Conservation (phyloP, 2,797 vertebrate species). For the Zonotrichia albicollis region DNA sequence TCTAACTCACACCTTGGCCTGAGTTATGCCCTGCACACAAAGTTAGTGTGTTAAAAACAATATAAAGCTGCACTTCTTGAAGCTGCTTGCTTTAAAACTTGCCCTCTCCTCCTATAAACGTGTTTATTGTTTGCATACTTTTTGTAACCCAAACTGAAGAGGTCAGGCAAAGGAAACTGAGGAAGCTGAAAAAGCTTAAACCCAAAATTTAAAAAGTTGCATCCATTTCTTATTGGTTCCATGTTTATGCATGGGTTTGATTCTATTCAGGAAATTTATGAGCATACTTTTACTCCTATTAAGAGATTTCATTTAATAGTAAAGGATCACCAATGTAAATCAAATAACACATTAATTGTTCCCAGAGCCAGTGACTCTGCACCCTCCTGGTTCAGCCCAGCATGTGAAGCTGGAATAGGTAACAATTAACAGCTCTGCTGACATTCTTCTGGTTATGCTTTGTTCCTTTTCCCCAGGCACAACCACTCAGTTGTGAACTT, state of each 20-base stretch:
- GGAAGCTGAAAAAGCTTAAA: not conserved
- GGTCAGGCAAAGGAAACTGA: not conserved
- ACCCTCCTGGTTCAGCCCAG: not conserved
- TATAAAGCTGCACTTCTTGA: not conserved
- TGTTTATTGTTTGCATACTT: not conserved
- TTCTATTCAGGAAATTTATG: not conserved
- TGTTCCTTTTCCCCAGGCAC: not conserved
- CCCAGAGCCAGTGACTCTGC: not conserved
- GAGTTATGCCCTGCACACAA: not conserved
- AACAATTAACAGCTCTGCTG: not conserved
- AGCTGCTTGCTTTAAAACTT: not conserved
- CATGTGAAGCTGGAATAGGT: not conserved
- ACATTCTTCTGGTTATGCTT: not conserved
- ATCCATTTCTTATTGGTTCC: not conserved
- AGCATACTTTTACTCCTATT: not conserved
- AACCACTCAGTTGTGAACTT: not conserved
- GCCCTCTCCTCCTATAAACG: not conserved
- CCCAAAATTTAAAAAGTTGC: not conserved
- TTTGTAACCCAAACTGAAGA: not conserved
- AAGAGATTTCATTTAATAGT: constrained; percentile 18
- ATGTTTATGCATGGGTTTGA: not conserved
- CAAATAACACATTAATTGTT: not conserved
- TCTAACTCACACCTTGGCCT: not conserved
- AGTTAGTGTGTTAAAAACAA: not conserved
- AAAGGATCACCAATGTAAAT: not conserved